A percentile compares a stretch with the other conserved stretches of the same genome.
These are phyloP conservation scores for Morinoia aosen DNA, from an alignment of 2,888 invertebrate species.

Conservation along the genomic window DNA sequence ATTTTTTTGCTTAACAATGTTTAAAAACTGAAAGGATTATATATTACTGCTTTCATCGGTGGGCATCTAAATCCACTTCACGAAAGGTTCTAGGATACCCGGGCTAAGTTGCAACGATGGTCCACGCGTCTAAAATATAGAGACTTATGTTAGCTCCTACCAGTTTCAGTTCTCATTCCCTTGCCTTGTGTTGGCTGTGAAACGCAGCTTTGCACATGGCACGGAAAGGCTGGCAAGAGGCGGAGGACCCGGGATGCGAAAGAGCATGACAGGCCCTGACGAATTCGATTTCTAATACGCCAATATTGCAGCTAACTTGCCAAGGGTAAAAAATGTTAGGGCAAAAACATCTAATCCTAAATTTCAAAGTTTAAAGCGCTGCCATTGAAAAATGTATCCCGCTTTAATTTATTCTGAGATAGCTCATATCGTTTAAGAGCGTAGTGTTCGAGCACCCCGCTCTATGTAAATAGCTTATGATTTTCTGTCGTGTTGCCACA, in stretches of 20 bases:
- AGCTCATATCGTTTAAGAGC: too few relatives aligned
- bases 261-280: neutral
- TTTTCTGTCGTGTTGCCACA: too few relatives aligned
- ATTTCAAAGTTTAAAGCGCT: neutral
- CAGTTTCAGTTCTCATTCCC: neutral
- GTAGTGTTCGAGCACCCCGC: too few relatives aligned
- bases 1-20: too few relatives aligned
- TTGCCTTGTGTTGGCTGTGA: neutral
- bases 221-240: neutral
- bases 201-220: too few relatives aligned
- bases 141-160: neutral
- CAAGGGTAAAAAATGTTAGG: neutral
- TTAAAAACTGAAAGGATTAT: too few relatives aligned
- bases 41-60: too few relatives aligned
- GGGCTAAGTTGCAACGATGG: neutral
- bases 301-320: neutral
- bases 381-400: neutral
- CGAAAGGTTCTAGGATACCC: neutral
- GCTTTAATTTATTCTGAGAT: neutral
- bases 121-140: neutral
- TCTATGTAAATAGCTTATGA: too few relatives aligned
- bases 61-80: too few relatives aligned
- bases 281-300: neutral
- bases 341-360: neutral
- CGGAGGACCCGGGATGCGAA: neutral